phyloP scores from a whole-genome alignment of 2,888 invertebrate genomes.

The Agriotes lineatus region DNA sequence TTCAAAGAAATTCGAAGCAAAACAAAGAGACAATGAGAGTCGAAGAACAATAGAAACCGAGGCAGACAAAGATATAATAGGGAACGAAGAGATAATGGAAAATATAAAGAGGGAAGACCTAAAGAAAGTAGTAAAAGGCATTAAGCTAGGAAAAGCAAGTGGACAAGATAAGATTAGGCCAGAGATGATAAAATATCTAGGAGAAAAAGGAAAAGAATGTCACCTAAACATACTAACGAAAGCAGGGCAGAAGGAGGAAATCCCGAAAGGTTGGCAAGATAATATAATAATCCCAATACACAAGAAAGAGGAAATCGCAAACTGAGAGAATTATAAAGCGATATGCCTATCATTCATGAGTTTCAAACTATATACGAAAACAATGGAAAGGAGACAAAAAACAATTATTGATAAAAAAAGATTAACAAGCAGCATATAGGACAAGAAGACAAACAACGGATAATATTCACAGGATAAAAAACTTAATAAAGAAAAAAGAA shows the following conservation, averaged over 20 bases:
- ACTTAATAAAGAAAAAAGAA: not conserved
- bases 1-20: not conserved
- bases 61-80: not conserved
- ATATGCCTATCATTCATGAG: too few relatives aligned
- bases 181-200: constrained; percentile 2
- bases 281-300: not conserved
- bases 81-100: not conserved
- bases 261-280: constrained; percentile 5
- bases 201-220: constrained; percentile 4
- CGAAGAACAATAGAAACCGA: not conserved
- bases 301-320: not conserved
- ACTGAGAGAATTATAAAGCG: too few relatives aligned
- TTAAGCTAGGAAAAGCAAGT: not conserved
- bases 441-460: not conserved
- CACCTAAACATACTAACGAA: not conserved
- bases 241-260: not conserved
- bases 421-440: constrained; percentile 1
- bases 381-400: not conserved
- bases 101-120: not conserved
- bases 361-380: too few relatives aligned
- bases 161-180: constrained; percentile 1
- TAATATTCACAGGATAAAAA: not conserved
- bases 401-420: not conserved
- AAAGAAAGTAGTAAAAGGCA: not conserved
- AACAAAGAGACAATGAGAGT: not conserved